These are phyloP conservation scores for Mayetiola destructor DNA, from an alignment of 2,888 invertebrate species.

Conservation along the genomic window DNA sequence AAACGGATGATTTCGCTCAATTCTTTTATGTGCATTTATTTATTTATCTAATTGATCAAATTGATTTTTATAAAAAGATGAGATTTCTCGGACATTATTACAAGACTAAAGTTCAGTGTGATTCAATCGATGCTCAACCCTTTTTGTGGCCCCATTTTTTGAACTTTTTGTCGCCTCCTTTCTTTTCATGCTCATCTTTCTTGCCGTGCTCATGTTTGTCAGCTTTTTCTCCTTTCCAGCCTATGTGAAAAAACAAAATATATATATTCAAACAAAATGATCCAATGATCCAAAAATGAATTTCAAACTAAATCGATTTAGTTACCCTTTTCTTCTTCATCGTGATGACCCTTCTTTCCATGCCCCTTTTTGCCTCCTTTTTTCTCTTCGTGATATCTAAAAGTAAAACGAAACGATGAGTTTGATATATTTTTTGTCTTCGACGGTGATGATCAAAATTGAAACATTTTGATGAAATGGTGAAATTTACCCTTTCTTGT, in stretches of 20 bases:
- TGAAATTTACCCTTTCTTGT: slow-evolving; percentile 59
- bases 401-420: no score
- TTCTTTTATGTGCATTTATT: no score
- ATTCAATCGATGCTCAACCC: slow-evolving; percentile 26
- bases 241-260: slow-evolving; percentile 26
- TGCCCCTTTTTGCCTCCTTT: slow-evolving; percentile 57
- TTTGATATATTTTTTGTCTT: no score
- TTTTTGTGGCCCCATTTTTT: slow-evolving; percentile 61
- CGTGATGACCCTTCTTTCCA: slow-evolving; percentile 65
- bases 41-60: no score
- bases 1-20: no score
- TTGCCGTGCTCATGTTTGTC: slow-evolving; percentile 63
- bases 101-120: no score
- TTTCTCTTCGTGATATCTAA: neutral
- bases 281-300: neutral
- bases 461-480: no score
- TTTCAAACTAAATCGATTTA: neutral
- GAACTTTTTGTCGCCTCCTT: slow-evolving; percentile 64
- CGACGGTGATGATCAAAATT: no score
- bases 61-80: no score
- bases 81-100: no score
- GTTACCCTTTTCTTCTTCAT: slow-evolving; percentile 56
- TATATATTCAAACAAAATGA: neutral
- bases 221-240: slow-evolving; percentile 62
- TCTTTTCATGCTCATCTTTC: slow-evolving; percentile 60